phyloP scores from a whole-genome alignment of 2,113 vertebrate genomes.

The Eonycteris spelaea region DNA sequence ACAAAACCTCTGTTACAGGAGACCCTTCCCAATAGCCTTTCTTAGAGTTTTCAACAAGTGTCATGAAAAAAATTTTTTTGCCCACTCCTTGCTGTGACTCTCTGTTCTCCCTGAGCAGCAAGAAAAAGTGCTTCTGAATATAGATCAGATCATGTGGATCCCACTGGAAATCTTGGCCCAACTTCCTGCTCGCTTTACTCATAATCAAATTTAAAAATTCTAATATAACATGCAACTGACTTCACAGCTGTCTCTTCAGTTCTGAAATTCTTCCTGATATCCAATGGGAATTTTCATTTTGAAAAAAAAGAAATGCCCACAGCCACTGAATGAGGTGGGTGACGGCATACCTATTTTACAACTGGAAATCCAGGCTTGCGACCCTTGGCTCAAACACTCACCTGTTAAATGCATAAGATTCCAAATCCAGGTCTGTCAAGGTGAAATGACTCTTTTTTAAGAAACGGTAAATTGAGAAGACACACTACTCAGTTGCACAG shows the following conservation, averaged over 20 bases:
- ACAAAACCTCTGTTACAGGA: too few relatives aligned
- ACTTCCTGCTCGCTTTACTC: too few relatives aligned
- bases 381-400: background rate
- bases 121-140: background rate
- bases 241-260: background rate
- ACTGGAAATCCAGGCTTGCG: background rate
- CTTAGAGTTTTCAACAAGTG: background rate
- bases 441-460: background rate
- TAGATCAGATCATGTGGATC: too few relatives aligned
- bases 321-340: too few relatives aligned
- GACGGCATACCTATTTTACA: background rate
- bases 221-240: background rate
- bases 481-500: background rate
- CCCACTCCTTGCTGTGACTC: background rate
- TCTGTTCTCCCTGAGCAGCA: background rate
- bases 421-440: background rate
- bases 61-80: background rate
- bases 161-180: too few relatives aligned
- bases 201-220: background rate
- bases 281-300: background rate
- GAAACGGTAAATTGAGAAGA: background rate
- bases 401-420: background rate
- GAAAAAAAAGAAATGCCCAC: background rate
- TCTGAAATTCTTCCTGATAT: background rate
- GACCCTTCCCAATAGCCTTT: background rate